phyloP scores from a whole-genome alignment of 2,113 vertebrate species.

The Micromys minutus region DNA sequence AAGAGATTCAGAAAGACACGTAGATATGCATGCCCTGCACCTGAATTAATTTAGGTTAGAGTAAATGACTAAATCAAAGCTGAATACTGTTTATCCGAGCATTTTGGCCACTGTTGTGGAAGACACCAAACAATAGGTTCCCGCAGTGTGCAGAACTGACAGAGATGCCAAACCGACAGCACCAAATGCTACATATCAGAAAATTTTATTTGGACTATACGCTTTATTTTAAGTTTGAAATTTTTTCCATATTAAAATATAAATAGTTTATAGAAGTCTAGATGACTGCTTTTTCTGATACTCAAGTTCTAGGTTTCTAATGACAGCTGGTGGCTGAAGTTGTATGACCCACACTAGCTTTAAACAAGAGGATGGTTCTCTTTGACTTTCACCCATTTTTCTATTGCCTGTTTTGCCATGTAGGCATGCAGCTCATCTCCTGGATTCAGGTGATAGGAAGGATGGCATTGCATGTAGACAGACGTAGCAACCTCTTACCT shows the following conservation, averaged over 20 bases:
- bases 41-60: conserved; percentile 39
- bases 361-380: background rate
- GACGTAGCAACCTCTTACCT: background rate
- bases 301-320: background rate
- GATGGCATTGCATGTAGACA: background rate
- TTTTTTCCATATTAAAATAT: conserved; percentile 21
- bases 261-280: background rate
- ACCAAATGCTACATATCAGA: background rate
- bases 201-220: background rate
- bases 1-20: background rate
- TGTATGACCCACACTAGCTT: background rate
- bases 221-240: background rate
- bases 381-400: background rate
- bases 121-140: conserved; percentile 8
- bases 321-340: background rate
- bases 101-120: background rate
- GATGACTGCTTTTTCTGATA: conserved; percentile 1
- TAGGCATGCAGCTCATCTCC: background rate
- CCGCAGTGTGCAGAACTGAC: conserved; percentile 1
- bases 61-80: conserved; percentile 43
- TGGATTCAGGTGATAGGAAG: background rate
- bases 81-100: conserved; percentile 6
- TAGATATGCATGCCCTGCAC: background rate
- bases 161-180: background rate
- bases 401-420: background rate